Conservation (phyloP, 1,140 invertebrate genomes). For the Drosophila pandora region DNA sequence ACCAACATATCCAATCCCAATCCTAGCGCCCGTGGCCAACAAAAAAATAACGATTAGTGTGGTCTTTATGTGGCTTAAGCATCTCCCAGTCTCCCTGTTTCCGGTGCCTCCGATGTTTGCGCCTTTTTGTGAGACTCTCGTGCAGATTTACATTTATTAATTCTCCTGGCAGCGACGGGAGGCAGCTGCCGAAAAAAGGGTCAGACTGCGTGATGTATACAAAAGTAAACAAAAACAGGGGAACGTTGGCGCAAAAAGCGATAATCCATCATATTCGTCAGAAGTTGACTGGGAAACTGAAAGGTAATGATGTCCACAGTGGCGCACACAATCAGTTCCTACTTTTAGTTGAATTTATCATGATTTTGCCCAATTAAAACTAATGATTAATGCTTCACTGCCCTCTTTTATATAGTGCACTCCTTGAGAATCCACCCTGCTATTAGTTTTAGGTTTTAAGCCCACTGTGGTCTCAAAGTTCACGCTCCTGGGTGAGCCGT, state of each 20-base stretch:
- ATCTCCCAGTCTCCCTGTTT: slow-evolving; percentile 2
- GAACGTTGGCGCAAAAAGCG: slow-evolving; percentile 39
- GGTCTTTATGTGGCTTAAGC: slow-evolving; percentile 63
- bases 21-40: slow-evolving; percentile 3
- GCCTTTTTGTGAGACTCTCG: slow-evolving; percentile 33
- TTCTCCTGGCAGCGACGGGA: slow-evolving; percentile 27
- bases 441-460: neutral
- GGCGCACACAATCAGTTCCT: neutral
- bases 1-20: slow-evolving; percentile 38
- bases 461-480: slow-evolving; percentile 37
- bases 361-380: slow-evolving; percentile 4
- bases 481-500: slow-evolving; percentile 22
- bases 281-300: slow-evolving; percentile 35
- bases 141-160: slow-evolving; percentile 74
- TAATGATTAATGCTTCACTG: slow-evolving; percentile 13
- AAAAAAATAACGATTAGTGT: slow-evolving; percentile 65
- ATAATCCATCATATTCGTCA: slow-evolving; percentile 71
- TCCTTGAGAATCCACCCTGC: neutral
- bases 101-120: slow-evolving; percentile 23
- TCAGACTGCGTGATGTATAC: slow-evolving; percentile 24
- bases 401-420: neutral
- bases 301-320: slow-evolving; percentile 13
- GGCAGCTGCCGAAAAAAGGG: slow-evolving; percentile 45
- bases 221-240: slow-evolving; percentile 56
- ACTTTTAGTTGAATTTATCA: neutral